phyloP scores from a whole-genome alignment of 2,113 vertebrate species.

The Mesitornis unicolor region DNA sequence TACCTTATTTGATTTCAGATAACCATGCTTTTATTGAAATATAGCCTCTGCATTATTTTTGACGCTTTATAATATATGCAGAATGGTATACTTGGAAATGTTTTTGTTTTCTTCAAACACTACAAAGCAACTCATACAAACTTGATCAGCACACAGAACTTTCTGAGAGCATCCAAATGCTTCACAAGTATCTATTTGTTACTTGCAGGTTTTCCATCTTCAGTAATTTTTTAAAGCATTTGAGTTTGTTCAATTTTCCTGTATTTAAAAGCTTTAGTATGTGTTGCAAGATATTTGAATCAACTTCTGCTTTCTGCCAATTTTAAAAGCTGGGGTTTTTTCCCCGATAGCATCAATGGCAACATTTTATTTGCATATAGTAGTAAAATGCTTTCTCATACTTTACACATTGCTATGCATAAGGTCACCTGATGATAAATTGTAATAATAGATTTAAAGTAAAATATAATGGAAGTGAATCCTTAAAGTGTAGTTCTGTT shows the following conservation, averaged over 20 bases:
- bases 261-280: neutral
- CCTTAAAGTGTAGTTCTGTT: neutral
- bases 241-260: neutral
- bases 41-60: neutral
- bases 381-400: neutral
- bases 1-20: neutral
- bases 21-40: neutral
- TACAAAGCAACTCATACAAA: neutral
- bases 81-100: neutral
- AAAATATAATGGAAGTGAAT: neutral
- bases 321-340: neutral
- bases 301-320: neutral
- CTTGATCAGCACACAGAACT: neutral
- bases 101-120: neutral
- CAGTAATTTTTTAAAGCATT: neutral
- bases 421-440: neutral
- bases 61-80: neutral
- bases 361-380: neutral
- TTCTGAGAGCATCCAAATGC: constrained; percentile 1
- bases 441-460: neutral
- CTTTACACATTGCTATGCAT: neutral
- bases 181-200: neutral
- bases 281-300: neutral
- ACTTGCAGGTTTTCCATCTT: neutral
- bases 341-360: neutral